A percentile compares a stretch with the other conserved stretches of the same genome.
Evolutionary conservation across 2,797 vertebrate species (phyloP).

Genomic region (Crocodylus rhombifer): DNA sequence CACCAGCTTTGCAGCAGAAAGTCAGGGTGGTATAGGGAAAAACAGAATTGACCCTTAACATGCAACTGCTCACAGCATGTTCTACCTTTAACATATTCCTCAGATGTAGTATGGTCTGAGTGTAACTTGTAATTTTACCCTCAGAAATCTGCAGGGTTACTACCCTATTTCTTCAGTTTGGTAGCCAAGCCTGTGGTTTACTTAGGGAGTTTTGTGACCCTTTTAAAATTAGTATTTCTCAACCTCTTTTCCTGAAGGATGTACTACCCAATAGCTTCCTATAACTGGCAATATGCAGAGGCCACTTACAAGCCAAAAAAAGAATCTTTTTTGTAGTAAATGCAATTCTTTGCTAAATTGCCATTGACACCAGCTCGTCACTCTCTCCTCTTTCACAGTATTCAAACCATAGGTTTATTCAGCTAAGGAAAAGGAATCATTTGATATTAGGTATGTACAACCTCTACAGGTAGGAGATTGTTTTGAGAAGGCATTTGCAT

Average conservation of each 20-base stretch:
- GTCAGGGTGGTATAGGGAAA: too few relatives aligned
- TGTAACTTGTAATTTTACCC: background rate
- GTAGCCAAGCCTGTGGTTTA: background rate
- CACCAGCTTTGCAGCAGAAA: too few relatives aligned
- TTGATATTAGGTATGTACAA: background rate
- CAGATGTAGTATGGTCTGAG: too few relatives aligned
- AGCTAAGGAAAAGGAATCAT: background rate
- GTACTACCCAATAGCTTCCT: background rate
- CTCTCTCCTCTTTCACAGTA: background rate
- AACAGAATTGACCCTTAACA: too few relatives aligned
- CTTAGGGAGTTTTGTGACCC: background rate
- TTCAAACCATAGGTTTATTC: background rate
- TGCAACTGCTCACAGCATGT: too few relatives aligned
- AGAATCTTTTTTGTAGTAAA: background rate
- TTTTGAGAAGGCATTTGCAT: background rate
- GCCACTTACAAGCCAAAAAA: background rate
- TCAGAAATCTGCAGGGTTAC: background rate
- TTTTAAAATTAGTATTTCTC: background rate
- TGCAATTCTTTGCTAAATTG: background rate
- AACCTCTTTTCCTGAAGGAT: background rate
- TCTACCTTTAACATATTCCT: too few relatives aligned
- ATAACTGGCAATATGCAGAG: background rate
- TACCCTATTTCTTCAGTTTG: background rate
- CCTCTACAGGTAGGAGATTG: too few relatives aligned
- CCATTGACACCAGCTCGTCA: background rate